These are phyloP conservation scores for Gnatocerus cornutus DNA, from an alignment of 2,888 invertebrate genomes.

Conservation along the genomic window DNA sequence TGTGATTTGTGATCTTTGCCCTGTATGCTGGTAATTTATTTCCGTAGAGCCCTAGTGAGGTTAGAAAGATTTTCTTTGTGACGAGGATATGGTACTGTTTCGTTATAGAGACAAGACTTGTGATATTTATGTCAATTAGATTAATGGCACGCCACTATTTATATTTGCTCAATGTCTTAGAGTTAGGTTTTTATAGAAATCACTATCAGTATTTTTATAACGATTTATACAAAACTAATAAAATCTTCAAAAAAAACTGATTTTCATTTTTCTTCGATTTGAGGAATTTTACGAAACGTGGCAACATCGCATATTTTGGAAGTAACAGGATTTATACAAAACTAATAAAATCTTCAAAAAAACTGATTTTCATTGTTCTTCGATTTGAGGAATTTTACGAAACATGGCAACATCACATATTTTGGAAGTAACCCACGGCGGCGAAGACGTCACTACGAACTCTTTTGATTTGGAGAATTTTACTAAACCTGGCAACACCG, in stretches of 20 bases:
- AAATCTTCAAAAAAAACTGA: neutral
- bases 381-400: too few relatives aligned
- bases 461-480: too few relatives aligned
- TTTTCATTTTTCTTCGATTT: too few relatives aligned
- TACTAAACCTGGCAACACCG: too few relatives aligned
- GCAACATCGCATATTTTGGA: too few relatives aligned
- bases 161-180: slow-evolving; percentile 44
- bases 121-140: slow-evolving; percentile 41
- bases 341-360: slow-evolving; percentile 1
- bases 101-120: slow-evolving; percentile 45
- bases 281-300: too few relatives aligned
- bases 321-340: slow-evolving; percentile 36
- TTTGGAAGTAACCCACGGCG: too few relatives aligned
- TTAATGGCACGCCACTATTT: slow-evolving; percentile 40
- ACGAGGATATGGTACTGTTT: slow-evolving; percentile 33
- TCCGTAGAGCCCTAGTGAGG: slow-evolving; percentile 30
- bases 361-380: too few relatives aligned
- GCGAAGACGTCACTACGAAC: too few relatives aligned
- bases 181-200: slow-evolving; percentile 30
- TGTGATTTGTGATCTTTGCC: slow-evolving; percentile 32
- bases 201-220: slow-evolving; percentile 42
- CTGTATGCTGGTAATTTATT: slow-evolving; percentile 29
- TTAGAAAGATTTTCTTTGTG: slow-evolving; percentile 31
- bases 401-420: too few relatives aligned
- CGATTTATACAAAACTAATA: slow-evolving; percentile 27